Percentiles rank a stretch among this genome's conserved stretches.
These are phyloP conservation scores for Hemitrygon akajei DNA, from an alignment of 2,797 vertebrate species.

Conservation along the genomic window DNA sequence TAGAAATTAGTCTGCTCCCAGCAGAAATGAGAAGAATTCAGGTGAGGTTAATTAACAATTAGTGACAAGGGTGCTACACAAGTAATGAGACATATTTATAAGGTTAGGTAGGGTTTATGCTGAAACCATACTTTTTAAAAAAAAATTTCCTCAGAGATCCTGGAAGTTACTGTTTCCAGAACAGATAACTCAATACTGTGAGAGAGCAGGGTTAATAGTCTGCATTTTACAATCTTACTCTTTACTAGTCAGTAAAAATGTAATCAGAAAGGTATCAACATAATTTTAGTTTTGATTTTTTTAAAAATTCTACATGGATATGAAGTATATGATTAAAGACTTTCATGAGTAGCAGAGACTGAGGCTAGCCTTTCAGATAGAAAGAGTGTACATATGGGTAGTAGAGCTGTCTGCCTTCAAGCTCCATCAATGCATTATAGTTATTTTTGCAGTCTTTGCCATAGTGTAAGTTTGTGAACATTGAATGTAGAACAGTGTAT, in stretches of 20 bases:
- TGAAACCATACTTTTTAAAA: neutral
- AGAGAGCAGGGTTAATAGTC: neutral
- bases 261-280: neutral
- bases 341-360: neutral
- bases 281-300: neutral
- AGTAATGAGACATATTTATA: neutral
- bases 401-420: neutral
- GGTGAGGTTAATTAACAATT: neutral
- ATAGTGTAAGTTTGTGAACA: neutral
- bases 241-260: neutral
- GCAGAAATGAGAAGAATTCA: neutral
- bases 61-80: neutral
- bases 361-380: neutral
- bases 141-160: neutral
- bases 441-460: neutral
- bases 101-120: no score
- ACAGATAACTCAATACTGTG: neutral
- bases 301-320: neutral
- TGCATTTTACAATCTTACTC: neutral
- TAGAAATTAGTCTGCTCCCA: neutral
- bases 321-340: neutral
- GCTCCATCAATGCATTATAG: neutral
- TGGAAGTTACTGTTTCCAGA: neutral
- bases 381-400: neutral
- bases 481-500: no score